Evolutionary conservation across 30 jellyfish, hydroid and myxozoan species (phyloP), one percentile per base, ranked within the genome.

Genomic region (Catostylus mosaicus): DNA sequence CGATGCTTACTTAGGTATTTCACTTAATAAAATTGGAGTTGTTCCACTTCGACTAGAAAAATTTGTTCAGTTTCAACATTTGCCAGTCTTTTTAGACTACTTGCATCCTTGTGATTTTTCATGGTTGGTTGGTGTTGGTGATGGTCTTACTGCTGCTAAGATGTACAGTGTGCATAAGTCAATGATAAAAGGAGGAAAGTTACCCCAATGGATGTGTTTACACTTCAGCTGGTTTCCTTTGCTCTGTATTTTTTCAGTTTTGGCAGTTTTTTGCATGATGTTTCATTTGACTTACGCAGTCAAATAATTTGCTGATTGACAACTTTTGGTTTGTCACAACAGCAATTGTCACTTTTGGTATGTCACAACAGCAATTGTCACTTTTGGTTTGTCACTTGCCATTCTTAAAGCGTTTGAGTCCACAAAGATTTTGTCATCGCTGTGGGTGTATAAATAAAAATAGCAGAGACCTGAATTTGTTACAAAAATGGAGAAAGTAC

Each of bases 1-100:
- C 76, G 98, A 92, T 70, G 98, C 98, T 6, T 92, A 84, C 38
- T 81, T 92, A 30, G 98, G 98, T 0, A 82, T 92, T 24, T 67
- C 86, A 2, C 75, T 92, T 48, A 61, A 80, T n/a, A 66, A 76
- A 45, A 71, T 92, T 14, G 96, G 97, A 30, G 83, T 92, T 0
- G 11, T 71, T 2, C 96, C 97, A n/a, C 36, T 43, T 26, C 24
- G 67, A 19, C 52, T 92, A 3, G 70, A 80, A 1, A 48, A 43
- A 27, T 64, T 86, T 60, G 89, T 80, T 16, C 93, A 92, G 66
- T 88, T 88, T 75, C 83, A 81, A 27, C 78, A 51, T 62, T 63
- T 92, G 22, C 78, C 72, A 16, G 90, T 75, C 1, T 50, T 92
- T 43, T 80, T 82, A 6, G 88, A 89, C 35, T 64, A 69, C 60